Evolutionary conservation across 1,140 invertebrate genomes (phyloP), one percentile per base, ranked within the genome.

Genomic region (Lethocerus indicus): DNA sequence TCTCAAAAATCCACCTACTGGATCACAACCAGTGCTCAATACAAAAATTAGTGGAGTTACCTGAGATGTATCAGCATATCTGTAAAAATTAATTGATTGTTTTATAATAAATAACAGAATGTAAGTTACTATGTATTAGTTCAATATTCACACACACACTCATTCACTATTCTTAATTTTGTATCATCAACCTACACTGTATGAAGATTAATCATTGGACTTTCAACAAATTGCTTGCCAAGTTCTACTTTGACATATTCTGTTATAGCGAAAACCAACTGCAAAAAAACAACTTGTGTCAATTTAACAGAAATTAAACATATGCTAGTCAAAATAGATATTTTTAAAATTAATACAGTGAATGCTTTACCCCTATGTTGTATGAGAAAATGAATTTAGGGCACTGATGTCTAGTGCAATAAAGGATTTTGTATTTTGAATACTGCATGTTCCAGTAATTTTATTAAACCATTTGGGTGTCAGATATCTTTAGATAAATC

Each of bases 11-110:
- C 74, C 71, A 5, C 78, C 75, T 64, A 92, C 88, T 0, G 90
- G 90, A 73, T 94, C 90, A 0, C 83, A 87, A 3, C 90, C 89
- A 24, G 86, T 81, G 45, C 85, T 91, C n/a, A 94, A 65, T 0
- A 96, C 74, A 63, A 94, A 94, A 26, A 94, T 73, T 1, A 95
- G 63, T 0, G 90, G 90, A 4, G 78, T 83, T 0, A 68, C 69
- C 50, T 72, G 73, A 14, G 74, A 75, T 28, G 78, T 88, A 63
- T 80, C 84, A 55, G 69, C 71, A 60, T 75, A 91, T 61, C 76
- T 85, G 23, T 18, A 35, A 27, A 20, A 46, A 51, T 7, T 2
- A 13, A 24, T 23, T 6, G 7, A 9, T 20, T 13, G 18, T 6
- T 9, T 40, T n/a, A 6, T 6, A 40, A 13, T 13, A 40, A 40